Evolutionary conservation across 2,888 invertebrate species (phyloP), one percentile per base, ranked within the genome.

Genomic region (Rhogogaster chlorosoma): DNA sequence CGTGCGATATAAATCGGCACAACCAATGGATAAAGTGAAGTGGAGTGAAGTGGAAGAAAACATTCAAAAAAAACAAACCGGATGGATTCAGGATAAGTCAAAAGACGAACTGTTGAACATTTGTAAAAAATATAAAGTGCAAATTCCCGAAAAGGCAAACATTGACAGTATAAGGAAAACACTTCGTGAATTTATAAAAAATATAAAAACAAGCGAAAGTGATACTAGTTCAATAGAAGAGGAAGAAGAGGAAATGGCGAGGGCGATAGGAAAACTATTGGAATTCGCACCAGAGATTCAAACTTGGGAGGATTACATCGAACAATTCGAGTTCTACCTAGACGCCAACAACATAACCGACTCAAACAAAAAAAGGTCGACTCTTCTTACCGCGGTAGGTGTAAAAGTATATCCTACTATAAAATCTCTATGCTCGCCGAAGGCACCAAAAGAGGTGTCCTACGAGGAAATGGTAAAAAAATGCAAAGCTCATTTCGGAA

Each of bases 401-500:
- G 36, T 84, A 6, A 83, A 42, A 61, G 84, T 77, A 57, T 86
- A 86, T n/a, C 78, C 84, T 32, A 86, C 57, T 57, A 86, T 84
- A 71, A 86, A 86, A 82, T 84, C 86, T 26, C 73, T 80, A 73
- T 86, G 78, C 80, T 78, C 84, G 61, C 86, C 84, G 2, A 42
- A 42, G 12, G 80, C 86, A 15, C 86, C 86, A 45, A 86, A 84
- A 82, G 82, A 84, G 36, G 49, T 71, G 3, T 2, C 80, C 10
- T 86, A 84, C 32, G 7, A 71, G 18, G 73, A 86, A 18, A 67
- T 84, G 3, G 53, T 84, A 12, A 61, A 73, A 5, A 86, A 84
- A 86, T 84, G 86, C 67, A 78, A 84, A 82, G n/a, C 38, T 15
- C 84, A 86, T 82, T 86, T 86, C 82, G 80, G 84, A 9, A 45